Evolutionary conservation across 2,113 vertebrate genomes (phyloP).

Genomic region (Oncorhynchus clarkii): DNA sequence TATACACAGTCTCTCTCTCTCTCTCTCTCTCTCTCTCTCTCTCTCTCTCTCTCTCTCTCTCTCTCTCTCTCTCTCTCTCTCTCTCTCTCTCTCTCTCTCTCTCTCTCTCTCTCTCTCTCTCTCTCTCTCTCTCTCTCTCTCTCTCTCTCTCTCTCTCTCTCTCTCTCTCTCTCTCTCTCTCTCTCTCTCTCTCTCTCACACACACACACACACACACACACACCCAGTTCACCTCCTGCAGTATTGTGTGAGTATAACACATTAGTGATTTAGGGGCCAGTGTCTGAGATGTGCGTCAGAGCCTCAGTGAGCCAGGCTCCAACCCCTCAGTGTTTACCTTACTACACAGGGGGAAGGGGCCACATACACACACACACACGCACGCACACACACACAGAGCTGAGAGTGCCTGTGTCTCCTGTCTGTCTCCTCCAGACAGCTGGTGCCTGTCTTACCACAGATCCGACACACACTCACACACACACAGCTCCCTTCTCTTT

Average conservation of each 20-base stretch:
- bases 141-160: no score
- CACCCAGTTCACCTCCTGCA: neutral
- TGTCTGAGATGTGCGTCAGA: constrained; percentile 1
- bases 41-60: no score
- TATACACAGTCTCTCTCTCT: no score
- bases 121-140: no score
- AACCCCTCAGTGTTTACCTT: constrained; percentile 34
- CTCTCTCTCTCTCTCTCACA: no score
- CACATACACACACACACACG: neutral
- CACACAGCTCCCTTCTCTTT: no score
- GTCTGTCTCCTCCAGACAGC: constrained; percentile 29
- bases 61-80: no score
- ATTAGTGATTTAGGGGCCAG: constrained; percentile 6
- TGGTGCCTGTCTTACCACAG: constrained; percentile 46
- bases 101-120: no score
- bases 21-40: no score
- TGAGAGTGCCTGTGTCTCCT: constrained; percentile 46
- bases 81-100: no score
- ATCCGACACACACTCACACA: neutral
- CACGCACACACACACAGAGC: neutral
- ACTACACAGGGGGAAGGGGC: constrained; percentile 11
- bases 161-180: no score
- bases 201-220: no score
- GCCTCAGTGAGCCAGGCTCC: constrained; percentile 14
- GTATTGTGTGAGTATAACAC: constrained; percentile 13